Evolutionary conservation across 2,113 vertebrate species (phyloP).

Genomic region (Pagrus major): DNA sequence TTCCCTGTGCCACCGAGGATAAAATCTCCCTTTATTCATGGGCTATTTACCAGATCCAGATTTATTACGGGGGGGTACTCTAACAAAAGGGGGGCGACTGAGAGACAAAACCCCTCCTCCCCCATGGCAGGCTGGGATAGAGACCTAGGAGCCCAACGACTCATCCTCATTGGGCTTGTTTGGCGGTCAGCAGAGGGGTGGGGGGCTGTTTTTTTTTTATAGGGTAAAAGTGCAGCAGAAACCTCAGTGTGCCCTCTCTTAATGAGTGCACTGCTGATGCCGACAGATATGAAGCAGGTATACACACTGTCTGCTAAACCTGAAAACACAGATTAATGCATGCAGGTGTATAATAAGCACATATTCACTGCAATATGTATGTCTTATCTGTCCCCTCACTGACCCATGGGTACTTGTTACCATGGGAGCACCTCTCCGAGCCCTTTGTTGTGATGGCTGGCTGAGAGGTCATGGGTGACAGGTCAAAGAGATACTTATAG

Average conservation of each 20-base stretch:
- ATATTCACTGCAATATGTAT: not conserved
- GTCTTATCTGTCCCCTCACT: conserved; percentile 63
- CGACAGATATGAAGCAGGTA: conserved; percentile 9
- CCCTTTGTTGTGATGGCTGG: conserved; percentile 72
- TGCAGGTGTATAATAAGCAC: conserved; percentile 16
- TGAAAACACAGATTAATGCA: not conserved
- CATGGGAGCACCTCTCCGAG: conserved; percentile 71
- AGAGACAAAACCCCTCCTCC: conserved; percentile 60
- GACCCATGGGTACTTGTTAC: conserved; percentile 67
- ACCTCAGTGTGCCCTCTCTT: conserved; percentile 25
- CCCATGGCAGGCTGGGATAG: conserved; percentile 58
- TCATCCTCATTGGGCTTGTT: conserved; percentile 64
- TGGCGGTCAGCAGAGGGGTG: conserved; percentile 2
- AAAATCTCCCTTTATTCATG: conserved; percentile 86
- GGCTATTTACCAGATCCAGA: conserved; percentile 85
- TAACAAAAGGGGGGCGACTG: conserved; percentile 81
- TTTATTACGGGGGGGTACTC: conserved; percentile 81
- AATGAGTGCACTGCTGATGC: conserved; percentile 15
- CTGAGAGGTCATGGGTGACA: conserved; percentile 72
- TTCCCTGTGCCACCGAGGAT: conserved; percentile 80
- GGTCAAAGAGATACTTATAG: conserved; percentile 71
- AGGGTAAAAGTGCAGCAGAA: conserved; percentile 21
- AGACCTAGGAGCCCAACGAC: conserved; percentile 50
- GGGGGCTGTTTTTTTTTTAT: conserved; percentile 16
- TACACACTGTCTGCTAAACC: not conserved